Evolutionary conservation across 2,113 vertebrate genomes (phyloP), one percentile per base, ranked within the genome.

Genomic region (Antechinus stuartii): DNA sequence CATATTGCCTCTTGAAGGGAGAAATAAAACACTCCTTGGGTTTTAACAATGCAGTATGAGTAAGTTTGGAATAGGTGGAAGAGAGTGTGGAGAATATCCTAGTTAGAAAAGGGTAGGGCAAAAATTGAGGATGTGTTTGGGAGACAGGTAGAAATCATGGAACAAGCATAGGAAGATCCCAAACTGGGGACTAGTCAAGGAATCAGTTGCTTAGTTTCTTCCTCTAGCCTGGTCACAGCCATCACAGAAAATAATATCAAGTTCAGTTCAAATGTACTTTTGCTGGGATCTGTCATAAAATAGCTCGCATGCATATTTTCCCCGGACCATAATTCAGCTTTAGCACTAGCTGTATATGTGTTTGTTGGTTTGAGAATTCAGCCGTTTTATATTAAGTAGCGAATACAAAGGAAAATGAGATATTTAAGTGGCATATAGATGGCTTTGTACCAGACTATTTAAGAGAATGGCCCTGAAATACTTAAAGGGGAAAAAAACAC

Each of bases 351-450:
- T 89, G 93, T 50, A 47, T 25, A 19, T 0, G 19, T 6, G 47
- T 53, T 0, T 0, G 8, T 46, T 30, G 26, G 3, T 25, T 25
- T 24, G 54, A 90, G 90, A 91, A 93, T 46, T 56, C 53, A 94
- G 89, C 61, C 55, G 57, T 89, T 96, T 68, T 24, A 52, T 9
- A 94, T 55, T 94, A 30, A 90, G 93, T 27, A 93, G 52, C 49
- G 94, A 91, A 93, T 84, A 95, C 49, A 57, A 93, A 95, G 52
- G 94, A 55, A 95, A 95, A 47, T 11, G 26, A 68, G 25, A 90
- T 90, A 50, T 54, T 92, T 54, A 91, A 95, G 35, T 61, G 93
- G 93, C 91, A 94, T 2, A 1, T 55, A 30, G 26, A 42, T 95
- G 91, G 76, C 56, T 94, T 95, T 49, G 55, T 61, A 76, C 50